A percentile compares a stretch with the other conserved stretches of the same genome.
phyloP scores from a whole-genome alignment of 2,113 vertebrate species.

The Recurvirostra avosetta region DNA sequence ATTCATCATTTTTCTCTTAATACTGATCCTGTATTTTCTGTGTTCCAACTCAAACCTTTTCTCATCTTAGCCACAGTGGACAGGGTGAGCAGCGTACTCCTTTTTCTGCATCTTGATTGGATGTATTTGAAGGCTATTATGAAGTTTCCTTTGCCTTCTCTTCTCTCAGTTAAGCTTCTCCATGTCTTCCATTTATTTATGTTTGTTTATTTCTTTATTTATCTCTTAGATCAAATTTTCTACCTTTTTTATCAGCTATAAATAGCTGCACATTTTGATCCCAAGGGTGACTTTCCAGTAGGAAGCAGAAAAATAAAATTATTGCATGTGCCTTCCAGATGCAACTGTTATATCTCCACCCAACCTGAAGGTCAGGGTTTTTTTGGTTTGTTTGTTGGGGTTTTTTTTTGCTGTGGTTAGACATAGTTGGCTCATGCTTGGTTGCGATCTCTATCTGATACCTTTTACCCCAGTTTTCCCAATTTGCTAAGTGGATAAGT shows the following conservation, averaged over 20 bases:
- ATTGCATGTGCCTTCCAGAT: background rate
- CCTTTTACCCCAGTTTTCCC: background rate
- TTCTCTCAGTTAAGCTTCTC: background rate
- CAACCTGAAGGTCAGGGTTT: accelerated
- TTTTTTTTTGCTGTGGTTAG: background rate
- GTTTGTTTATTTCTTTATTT: background rate
- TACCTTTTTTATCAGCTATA: background rate
- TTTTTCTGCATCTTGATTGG: accelerated
- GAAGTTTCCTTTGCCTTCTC: background rate
- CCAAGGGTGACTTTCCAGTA: background rate
- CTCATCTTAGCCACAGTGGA: background rate
- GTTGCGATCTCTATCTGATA: background rate
- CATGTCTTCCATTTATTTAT: background rate
- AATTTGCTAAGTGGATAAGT: background rate
- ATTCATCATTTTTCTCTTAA: background rate
- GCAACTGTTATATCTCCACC: background rate
- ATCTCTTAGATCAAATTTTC: background rate
- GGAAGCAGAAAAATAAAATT: background rate
- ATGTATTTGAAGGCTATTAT: background rate
- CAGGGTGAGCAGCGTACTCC: background rate
- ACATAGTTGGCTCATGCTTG: background rate
- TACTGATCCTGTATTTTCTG: background rate
- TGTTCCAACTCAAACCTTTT: background rate
- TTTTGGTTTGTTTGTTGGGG: no score
- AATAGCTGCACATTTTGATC: background rate